Evolutionary conservation across 2,113 vertebrate species (phyloP).

Genomic region (Crotalus horridus): DNA sequence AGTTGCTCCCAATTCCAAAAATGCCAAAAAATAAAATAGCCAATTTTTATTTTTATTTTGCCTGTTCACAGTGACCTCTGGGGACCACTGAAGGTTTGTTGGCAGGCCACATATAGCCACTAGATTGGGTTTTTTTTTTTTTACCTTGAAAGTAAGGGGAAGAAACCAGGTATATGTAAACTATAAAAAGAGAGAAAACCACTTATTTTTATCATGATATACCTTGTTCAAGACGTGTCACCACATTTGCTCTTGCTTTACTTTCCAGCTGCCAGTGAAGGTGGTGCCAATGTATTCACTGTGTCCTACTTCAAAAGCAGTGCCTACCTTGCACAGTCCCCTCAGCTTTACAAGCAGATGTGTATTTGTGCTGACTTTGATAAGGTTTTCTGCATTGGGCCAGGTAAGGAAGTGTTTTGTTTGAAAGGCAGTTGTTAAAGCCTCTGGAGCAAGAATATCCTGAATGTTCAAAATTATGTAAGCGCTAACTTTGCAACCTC

Average conservation of each 20-base stretch:
- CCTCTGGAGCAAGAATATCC: conserved; percentile 29
- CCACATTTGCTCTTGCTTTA: conserved; percentile 27
- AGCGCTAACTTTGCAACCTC: conserved; percentile 12
- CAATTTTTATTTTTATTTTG: not conserved
- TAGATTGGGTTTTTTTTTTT: not conserved
- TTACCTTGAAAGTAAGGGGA: not conserved
- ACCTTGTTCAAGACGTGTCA: too few species aligned
- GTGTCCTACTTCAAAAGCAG: conserved; percentile 98
- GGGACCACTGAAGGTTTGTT: not conserved
- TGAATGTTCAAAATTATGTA: not conserved
- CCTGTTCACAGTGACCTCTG: not conserved
- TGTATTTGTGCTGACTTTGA: conserved; percentile 99
- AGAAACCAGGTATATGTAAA: not conserved
- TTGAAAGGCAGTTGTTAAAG: conserved; percentile 11
- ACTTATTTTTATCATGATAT: not conserved
- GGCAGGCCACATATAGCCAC: not conserved
- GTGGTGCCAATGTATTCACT: conserved; percentile 97
- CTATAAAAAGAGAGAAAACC: not conserved
- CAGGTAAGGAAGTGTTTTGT: conserved; percentile 74
- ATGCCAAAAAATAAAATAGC: not conserved
- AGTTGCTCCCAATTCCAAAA: not conserved
- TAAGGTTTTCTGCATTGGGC: conserved; percentile 96
- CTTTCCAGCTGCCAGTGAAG: conserved; percentile 93
- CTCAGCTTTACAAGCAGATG: conserved; percentile 99
- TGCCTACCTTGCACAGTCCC: conserved; percentile 97